Conservation (phyloP, 2,113 vertebrate genomes). For the Ciconia stormi region DNA sequence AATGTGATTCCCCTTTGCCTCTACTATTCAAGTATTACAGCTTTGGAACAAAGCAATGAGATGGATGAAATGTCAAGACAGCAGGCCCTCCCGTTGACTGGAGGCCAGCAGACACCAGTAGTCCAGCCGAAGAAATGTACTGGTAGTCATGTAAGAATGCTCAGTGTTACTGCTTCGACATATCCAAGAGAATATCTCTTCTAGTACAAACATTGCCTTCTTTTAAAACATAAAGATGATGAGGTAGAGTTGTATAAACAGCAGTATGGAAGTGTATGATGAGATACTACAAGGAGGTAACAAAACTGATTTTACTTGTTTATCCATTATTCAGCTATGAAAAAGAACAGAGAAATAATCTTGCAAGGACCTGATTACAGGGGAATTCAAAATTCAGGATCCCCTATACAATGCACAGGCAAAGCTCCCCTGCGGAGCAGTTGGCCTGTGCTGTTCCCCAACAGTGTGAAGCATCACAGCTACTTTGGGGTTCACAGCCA, state of each 20-base stretch:
- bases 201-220: neutral
- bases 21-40: neutral
- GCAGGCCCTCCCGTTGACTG: neutral
- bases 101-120: neutral
- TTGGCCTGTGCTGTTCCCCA: neutral
- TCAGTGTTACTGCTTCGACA: neutral
- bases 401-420: neutral
- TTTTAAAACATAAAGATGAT: neutral
- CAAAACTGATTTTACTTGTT: neutral
- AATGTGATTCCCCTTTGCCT: neutral
- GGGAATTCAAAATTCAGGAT: neutral
- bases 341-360: neutral
- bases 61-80: neutral
- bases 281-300: neutral
- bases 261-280: neutral
- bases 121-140: neutral
- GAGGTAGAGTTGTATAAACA: neutral
- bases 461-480: neutral
- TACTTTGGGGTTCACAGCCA: neutral
- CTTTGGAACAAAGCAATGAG: neutral
- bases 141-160: neutral
- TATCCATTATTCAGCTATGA: neutral
- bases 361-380: neutral
- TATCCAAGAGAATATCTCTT: neutral
- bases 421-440: neutral